phyloP scores from a whole-genome alignment of 2,888 invertebrate genomes.

The Eudasyphora cyanicolor region DNA sequence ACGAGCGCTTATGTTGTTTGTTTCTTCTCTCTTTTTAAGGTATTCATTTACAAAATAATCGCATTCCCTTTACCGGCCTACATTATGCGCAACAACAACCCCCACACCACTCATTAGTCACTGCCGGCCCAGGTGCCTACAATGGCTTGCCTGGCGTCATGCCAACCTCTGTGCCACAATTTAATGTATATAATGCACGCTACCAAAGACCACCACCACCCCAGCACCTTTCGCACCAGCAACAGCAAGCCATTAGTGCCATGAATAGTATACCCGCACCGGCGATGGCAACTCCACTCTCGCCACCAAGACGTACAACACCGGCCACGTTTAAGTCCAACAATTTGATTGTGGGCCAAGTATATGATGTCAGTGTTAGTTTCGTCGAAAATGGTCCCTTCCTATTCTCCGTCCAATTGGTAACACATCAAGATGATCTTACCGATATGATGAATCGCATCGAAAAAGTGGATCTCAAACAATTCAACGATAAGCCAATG shows the following conservation, averaged over 20 bases:
- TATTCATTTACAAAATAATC: constrained; percentile 68
- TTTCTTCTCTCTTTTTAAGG: constrained; percentile 59
- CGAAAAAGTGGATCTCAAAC: constrained; percentile 83
- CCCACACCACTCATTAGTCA: constrained; percentile 2
- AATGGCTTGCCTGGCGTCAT: constrained; percentile 56
- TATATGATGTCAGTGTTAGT: constrained; percentile 87
- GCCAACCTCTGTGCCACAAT: constrained; percentile 52
- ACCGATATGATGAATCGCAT: constrained; percentile 87
- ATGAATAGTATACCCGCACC: constrained; percentile 50
- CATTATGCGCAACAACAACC: constrained; percentile 49
- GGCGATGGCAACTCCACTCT: constrained; percentile 59
- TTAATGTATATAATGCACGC: constrained; percentile 62
- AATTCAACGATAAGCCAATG: constrained; percentile 85
- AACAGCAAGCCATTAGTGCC: constrained; percentile 48
- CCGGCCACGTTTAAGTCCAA: constrained; percentile 77
- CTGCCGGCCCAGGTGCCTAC: constrained; percentile 26
- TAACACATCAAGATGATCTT: constrained; percentile 83
- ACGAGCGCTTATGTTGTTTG: not conserved
- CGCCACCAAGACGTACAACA: constrained; percentile 58
- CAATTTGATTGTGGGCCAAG: constrained; percentile 81
- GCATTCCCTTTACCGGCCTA: constrained; percentile 69
- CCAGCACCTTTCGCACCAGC: not conserved
- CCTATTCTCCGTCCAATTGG: constrained; percentile 88
- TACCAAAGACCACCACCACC: constrained; percentile 64
- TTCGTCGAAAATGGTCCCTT: constrained; percentile 90